Evolutionary conservation across 37 sponge, comb jelly and placozoan species (phyloP).

Genomic region (Haliclona indistincta): DNA sequence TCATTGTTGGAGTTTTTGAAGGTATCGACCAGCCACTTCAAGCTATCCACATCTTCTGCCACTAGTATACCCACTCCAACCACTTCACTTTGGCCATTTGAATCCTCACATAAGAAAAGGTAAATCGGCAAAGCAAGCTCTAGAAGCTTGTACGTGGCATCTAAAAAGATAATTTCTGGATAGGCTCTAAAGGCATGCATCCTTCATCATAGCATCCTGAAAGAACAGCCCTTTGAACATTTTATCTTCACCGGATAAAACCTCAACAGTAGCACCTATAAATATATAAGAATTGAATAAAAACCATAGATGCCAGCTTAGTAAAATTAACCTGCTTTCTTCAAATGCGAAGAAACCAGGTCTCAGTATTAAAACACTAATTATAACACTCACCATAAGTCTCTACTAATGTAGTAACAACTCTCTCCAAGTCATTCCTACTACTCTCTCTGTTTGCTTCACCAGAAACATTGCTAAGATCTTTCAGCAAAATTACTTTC

Average conservation of each 20-base stretch:
- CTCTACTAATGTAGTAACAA: too few species aligned
- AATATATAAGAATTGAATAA: too few species aligned
- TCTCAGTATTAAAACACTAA: not conserved
- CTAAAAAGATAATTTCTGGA: slow-evolving; percentile 37
- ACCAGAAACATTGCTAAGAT: not conserved
- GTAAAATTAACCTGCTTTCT: too few species aligned
- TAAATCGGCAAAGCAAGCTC: slow-evolving; percentile 23
- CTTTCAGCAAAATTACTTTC: slow-evolving; percentile 6
- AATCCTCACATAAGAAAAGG: slow-evolving; percentile 16
- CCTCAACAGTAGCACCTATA: slow-evolving; percentile 47
- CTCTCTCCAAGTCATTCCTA: too few species aligned
- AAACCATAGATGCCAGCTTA: too few species aligned
- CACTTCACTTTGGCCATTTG: slow-evolving; percentile 42
- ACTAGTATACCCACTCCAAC: too few species aligned
- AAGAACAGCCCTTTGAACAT: slow-evolving; percentile 30
- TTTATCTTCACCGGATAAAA: slow-evolving; percentile 13
- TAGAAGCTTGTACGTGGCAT: slow-evolving; percentile 47
- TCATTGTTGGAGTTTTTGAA: too few species aligned
- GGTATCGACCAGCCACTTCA: too few species aligned
- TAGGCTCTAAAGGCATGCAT: slow-evolving; percentile 41
- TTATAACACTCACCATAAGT: too few species aligned
- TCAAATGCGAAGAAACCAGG: too few species aligned
- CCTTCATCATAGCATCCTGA: slow-evolving; percentile 29
- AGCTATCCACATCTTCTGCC: too few species aligned
- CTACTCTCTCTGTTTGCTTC: too few species aligned